Evolutionary conservation across 2,113 vertebrate species (phyloP).

Genomic region (Anser brachyrhynchus): DNA sequence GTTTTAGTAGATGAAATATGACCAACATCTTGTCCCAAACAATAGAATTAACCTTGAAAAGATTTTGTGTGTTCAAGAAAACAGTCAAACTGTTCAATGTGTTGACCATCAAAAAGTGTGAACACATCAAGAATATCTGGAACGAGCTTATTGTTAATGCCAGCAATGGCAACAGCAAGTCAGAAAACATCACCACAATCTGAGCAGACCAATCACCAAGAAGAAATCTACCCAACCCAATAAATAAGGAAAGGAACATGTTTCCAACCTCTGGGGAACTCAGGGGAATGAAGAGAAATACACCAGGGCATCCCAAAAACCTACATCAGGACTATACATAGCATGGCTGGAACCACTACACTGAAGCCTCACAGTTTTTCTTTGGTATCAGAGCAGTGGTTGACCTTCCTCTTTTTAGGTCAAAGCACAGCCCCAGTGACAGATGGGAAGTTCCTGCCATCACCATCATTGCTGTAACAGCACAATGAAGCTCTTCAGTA

Average conservation of each 20-base stretch:
- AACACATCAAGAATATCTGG: background rate
- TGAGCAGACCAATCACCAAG: background rate
- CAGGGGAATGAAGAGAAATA: background rate
- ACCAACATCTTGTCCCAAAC: background rate
- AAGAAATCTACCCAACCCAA: background rate
- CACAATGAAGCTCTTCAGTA: background rate
- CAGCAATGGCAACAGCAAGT: background rate
- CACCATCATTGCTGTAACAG: background rate
- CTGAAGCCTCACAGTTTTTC: background rate
- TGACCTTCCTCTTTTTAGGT: background rate
- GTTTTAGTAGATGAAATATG: background rate
- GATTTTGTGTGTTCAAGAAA: background rate
- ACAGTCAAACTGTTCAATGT: background rate
- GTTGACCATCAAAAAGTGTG: background rate
- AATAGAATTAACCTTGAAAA: background rate
- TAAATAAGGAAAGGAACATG: background rate
- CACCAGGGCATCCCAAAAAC: background rate
- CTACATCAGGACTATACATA: background rate
- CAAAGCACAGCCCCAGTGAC: background rate
- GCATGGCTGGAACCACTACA: rapidly evolving
- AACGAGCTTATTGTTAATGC: background rate
- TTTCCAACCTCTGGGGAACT: background rate
- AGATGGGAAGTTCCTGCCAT: background rate
- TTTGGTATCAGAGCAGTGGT: background rate
- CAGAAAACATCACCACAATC: background rate